Base-by-base conservation (phyloP, 2,797 vertebrate species). In the Phoeniculus purpureus region DNA sequence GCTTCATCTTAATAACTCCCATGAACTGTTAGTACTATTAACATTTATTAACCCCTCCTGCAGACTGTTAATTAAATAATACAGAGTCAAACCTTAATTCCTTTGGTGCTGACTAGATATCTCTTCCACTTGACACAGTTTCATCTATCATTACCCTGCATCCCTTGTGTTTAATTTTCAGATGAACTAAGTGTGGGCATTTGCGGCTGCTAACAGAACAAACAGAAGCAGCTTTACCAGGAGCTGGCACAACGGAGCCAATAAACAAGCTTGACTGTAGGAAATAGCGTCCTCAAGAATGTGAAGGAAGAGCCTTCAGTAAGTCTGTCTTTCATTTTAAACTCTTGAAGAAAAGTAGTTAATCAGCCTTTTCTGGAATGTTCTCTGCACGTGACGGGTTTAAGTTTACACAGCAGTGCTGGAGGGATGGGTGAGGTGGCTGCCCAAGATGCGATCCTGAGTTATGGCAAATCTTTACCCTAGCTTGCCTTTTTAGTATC, bases 81-180 rank as follows among this genome's bases (percentile, higher is more conserved):
- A 55, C 66, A 66, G 65, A 92, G 60, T 80, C 73, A 95, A 93
- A 70, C 45, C 29, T 91, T 92, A 90, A 92, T 94, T 95, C 88
- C 78, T 87, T 88, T 50, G 25, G 29, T 88, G 70, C 81, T 93
- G 61, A 90, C 89, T 94, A 85, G 74, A 47, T 77, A 88, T 45
- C 58, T 88, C 72, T 94, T 94, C 86, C 50, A 66, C 68, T 90
- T 92, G 75, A 90, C 85, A 82, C 52, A 92, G 61, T 90, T 95
- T 94, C 34, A 90, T 90, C 92, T 89, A 82, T 89, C 68, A 76
- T 83, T 89, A 87, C 70, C 79, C 66, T 66, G 9, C 59, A 47
- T 87, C 90, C 62, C 93, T 81, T 83, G 90, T 72, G 89, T 62
- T 94, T 94, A 75, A 81, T 94, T 94, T 94, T 90, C 85, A 92